Evolutionary conservation across 1,140 invertebrate genomes (phyloP).

Genomic region (Drosophila subpulchrella): DNA sequence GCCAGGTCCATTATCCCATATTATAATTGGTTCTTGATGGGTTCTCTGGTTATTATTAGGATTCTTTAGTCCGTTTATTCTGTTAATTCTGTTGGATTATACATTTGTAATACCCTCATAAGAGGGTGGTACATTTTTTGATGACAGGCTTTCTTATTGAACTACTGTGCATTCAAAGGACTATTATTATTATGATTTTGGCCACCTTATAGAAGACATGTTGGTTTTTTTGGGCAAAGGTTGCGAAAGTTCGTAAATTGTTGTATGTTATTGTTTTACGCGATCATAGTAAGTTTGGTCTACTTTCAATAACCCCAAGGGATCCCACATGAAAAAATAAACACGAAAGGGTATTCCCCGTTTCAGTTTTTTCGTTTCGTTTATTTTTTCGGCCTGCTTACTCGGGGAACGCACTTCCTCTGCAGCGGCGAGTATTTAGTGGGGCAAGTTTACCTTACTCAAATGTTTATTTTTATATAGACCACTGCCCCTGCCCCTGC

Average conservation of each 20-base stretch:
- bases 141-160: not conserved
- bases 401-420: conserved; percentile 66
- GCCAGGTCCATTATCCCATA: no score
- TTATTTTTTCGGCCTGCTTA: not conserved
- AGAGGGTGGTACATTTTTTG: no score
- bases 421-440: conserved; percentile 60
- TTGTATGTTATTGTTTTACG: not conserved
- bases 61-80: no score
- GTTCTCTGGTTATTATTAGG: no score
- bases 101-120: no score
- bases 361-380: no score
- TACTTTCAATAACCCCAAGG: not conserved
- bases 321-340: not conserved
- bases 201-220: no score
- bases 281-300: not conserved
- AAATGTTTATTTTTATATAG: conserved; percentile 64
- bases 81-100: no score
- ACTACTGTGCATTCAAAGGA: no score
- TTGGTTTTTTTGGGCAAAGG: not conserved
- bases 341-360: not conserved
- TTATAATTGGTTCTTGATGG: no score
- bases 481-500: conserved; percentile 3
- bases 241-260: not conserved
- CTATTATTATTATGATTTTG: no score
- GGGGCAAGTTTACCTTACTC: conserved; percentile 53